Evolutionary conservation across 2,797 vertebrate genomes (phyloP).

Genomic region (Jordanella pulchra): DNA sequence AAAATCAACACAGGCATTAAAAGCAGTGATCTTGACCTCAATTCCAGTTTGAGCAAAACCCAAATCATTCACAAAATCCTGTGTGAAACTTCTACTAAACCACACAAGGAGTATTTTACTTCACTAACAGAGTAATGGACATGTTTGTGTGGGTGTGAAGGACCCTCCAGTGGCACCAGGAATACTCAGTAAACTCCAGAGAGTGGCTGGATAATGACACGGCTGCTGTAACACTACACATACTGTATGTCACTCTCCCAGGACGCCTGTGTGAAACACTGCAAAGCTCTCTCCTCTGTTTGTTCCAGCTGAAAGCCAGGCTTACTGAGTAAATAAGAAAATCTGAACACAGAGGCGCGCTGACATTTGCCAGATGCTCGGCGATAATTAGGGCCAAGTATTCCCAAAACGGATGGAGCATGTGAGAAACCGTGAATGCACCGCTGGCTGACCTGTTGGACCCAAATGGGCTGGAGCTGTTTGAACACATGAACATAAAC

Average conservation of each 20-base stretch:
- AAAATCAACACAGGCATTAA: constrained; percentile 1
- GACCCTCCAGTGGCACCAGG: constrained; percentile 35
- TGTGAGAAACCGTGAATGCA: constrained; percentile 85
- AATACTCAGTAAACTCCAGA: constrained; percentile 42
- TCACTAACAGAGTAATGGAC: constrained; percentile 32
- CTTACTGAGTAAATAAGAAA: constrained; percentile 87
- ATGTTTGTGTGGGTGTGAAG: constrained; percentile 19
- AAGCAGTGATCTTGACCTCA: neutral
- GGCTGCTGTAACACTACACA: constrained; percentile 55
- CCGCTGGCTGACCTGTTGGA: constrained; percentile 75
- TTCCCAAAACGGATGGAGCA: constrained; percentile 81
- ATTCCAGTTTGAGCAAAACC: neutral
- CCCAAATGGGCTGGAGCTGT: constrained; percentile 68
- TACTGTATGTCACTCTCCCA: constrained; percentile 58
- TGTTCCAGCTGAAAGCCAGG: constrained; percentile 66
- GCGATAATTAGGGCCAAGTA: constrained; percentile 85
- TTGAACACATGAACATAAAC: constrained; percentile 63
- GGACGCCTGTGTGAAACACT: constrained; percentile 45
- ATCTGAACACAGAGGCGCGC: constrained; percentile 81
- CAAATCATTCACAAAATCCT: constrained; percentile 39
- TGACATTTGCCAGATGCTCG: constrained; percentile 95
- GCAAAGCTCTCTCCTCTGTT: constrained; percentile 52
- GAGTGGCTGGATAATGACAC: constrained; percentile 49
- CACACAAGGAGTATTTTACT: constrained; percentile 33
- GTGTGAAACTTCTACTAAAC: constrained; percentile 48